These are phyloP conservation scores for Cheilosia urbana DNA, from an alignment of 2,888 invertebrate genomes.

Conservation along the genomic window DNA sequence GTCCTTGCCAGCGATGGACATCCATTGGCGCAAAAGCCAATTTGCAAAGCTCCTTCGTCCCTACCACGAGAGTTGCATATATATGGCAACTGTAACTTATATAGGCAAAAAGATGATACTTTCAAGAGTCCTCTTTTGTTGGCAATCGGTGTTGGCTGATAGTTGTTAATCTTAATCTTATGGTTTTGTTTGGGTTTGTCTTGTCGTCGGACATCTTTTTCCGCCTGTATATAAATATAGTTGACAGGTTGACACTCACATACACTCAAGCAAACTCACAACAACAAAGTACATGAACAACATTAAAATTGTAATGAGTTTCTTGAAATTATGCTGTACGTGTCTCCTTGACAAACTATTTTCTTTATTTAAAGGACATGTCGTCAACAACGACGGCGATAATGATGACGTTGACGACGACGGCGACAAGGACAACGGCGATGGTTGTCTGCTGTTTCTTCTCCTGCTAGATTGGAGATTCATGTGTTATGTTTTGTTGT, in stretches of 20 bases:
- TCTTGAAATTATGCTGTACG: slow-evolving; percentile 58
- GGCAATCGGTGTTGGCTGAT: slow-evolving; percentile 13
- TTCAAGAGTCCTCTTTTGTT: slow-evolving; percentile 5
- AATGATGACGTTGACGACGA: slow-evolving; percentile 23
- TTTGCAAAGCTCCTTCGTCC: slow-evolving; percentile 3
- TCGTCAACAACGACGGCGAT: slow-evolving; percentile 34
- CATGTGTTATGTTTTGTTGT: slow-evolving; percentile 23
- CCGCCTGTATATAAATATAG: slow-evolving; percentile 20
- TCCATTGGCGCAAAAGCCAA: slow-evolving; percentile 30
- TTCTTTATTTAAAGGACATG: slow-evolving; percentile 46
- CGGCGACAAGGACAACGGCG: slow-evolving; percentile 26
- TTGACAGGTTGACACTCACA: slow-evolving; percentile 31
- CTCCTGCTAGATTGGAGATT: slow-evolving; percentile 27
- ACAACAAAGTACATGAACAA: slow-evolving; percentile 23
- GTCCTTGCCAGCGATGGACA: slow-evolving; percentile 18
- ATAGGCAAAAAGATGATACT: neutral
- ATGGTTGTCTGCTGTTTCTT: slow-evolving; percentile 46
- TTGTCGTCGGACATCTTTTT: slow-evolving; percentile 51
- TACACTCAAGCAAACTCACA: slow-evolving; percentile 11
- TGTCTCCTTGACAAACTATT: slow-evolving; percentile 46
- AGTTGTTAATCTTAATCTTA: slow-evolving; percentile 61
- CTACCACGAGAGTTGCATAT: neutral
- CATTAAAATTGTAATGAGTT: slow-evolving; percentile 72
- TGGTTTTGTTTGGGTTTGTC: slow-evolving; percentile 56
- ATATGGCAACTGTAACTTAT: neutral